phyloP scores from a whole-genome alignment of 2,113 vertebrate species.

The Regulus satrapa region DNA sequence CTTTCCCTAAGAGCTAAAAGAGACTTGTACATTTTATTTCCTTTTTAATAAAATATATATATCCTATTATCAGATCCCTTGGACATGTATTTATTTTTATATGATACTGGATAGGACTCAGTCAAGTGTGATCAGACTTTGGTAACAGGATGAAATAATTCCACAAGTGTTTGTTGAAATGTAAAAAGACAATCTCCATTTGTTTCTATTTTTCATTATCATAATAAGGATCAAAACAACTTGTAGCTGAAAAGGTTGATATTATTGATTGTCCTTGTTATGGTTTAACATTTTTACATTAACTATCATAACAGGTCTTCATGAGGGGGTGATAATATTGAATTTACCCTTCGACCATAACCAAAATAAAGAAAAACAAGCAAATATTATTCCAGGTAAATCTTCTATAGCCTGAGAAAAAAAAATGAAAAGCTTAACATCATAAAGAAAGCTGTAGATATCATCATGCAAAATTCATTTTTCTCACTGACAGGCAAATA shows the following conservation, averaged over 20 bases:
- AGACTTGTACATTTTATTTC: not conserved
- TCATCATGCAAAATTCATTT: slow-evolving; percentile 12
- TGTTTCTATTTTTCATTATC: not conserved
- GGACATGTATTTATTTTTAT: not conserved
- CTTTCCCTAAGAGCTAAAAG: slow-evolving; percentile 11
- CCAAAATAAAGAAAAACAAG: not conserved
- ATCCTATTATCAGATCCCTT: not conserved
- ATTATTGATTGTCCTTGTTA: not conserved
- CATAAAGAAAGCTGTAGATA: not conserved
- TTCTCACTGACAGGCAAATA: not conserved
- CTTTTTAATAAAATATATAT: not conserved
- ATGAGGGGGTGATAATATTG: not conserved
- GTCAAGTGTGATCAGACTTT: not conserved
- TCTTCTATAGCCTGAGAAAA: not conserved
- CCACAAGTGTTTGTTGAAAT: not conserved
- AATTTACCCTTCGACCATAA: not conserved
- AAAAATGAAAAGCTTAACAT: not conserved
- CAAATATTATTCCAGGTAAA: not conserved
- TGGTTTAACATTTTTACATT: not conserved
- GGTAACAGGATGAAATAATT: not conserved
- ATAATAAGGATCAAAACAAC: not conserved
- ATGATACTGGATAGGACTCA: not conserved
- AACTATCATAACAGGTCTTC: not conserved
- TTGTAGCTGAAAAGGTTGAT: not conserved
- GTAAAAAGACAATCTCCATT: not conserved